A percentile compares a stretch with the other conserved stretches of the same genome.
Conservation (phyloP, 2,797 vertebrate species). For the Chaenodraco wilsoni region DNA sequence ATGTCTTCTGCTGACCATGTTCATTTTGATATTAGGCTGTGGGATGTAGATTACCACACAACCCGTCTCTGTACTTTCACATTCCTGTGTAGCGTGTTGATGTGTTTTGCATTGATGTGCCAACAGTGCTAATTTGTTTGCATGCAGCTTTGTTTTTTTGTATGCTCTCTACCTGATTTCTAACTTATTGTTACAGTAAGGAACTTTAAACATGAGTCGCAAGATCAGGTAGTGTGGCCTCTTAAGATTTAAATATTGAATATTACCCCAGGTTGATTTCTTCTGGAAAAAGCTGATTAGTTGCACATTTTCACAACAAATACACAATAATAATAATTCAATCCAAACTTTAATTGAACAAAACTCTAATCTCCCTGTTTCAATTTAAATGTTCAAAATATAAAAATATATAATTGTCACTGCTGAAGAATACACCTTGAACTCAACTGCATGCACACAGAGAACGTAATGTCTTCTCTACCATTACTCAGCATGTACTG, state of each 20-base stretch:
- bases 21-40: background rate
- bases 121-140: background rate
- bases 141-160: background rate
- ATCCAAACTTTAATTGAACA: background rate
- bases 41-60: slow-evolving; percentile 1
- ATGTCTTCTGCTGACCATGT: slow-evolving; percentile 22
- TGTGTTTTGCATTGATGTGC: background rate
- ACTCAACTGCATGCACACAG: background rate
- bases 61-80: background rate
- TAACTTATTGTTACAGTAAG: background rate
- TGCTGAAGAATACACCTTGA: background rate
- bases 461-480: background rate
- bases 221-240: background rate
- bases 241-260: background rate
- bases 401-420: background rate
- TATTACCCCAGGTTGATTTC: background rate
- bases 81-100: background rate
- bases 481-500: background rate
- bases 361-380: background rate
- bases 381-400: background rate
- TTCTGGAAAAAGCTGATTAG: background rate
- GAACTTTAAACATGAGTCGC: background rate
- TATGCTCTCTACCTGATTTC: background rate
- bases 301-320: background rate
- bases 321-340: background rate